These are phyloP conservation scores for Neodiprion pinetum DNA, from an alignment of 1,140 invertebrate genomes.

Conservation along the genomic window DNA sequence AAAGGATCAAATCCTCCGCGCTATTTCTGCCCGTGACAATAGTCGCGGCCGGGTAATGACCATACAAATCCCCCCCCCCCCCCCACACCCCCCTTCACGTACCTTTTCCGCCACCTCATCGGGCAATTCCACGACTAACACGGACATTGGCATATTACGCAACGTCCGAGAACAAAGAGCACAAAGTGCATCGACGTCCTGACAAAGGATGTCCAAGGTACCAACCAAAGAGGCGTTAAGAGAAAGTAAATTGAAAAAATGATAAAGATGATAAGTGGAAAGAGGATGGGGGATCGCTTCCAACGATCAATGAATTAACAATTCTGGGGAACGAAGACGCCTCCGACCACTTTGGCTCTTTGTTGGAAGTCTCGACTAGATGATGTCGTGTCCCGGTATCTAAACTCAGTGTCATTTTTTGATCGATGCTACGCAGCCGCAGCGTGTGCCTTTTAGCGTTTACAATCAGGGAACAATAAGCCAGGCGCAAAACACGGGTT, in stretches of 20 bases:
- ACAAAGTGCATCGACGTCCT: too few relatives aligned
- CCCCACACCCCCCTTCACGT: too few relatives aligned
- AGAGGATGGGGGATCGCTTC: too few relatives aligned
- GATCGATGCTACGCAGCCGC: constrained; percentile 51
- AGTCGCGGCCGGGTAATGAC: too few relatives aligned
- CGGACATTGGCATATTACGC: too few relatives aligned
- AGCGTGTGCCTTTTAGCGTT: constrained; percentile 44
- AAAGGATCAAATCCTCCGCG: constrained; percentile 32
- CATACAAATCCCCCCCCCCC: too few relatives aligned
- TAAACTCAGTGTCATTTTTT: constrained; percentile 60
- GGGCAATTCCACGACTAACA: not conserved
- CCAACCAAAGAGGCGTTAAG: too few relatives aligned
- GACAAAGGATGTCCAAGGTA: too few relatives aligned
- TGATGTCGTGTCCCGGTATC: constrained; percentile 42
- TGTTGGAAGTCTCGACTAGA: constrained; percentile 21
- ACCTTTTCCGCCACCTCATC: not conserved
- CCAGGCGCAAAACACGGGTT: constrained; percentile 56
- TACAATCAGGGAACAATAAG: constrained; percentile 56
- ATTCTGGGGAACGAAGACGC: constrained; percentile 38
- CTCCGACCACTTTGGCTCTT: not conserved
- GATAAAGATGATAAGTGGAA: too few relatives aligned
- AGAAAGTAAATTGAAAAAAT: too few relatives aligned
- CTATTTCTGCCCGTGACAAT: too few relatives aligned
- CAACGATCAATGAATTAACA: constrained; percentile 31
- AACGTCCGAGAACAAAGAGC: too few relatives aligned